phyloP scores from a whole-genome alignment of 2,888 invertebrate species.

The Pterostichus madidus region DNA sequence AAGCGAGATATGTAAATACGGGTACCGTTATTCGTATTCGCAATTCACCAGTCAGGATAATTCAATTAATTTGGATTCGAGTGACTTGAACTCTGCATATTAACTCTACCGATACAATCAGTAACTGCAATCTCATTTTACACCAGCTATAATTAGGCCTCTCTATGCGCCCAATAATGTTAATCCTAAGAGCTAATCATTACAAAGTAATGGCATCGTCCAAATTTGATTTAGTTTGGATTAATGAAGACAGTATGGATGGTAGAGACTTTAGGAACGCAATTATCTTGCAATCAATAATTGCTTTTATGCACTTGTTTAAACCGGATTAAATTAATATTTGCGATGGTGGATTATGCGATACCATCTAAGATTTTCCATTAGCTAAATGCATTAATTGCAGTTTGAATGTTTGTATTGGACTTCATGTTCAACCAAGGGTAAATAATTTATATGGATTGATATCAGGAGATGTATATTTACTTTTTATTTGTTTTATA shows the following conservation, averaged over 20 bases:
- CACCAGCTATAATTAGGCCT: conserved; percentile 1
- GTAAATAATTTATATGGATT: neutral
- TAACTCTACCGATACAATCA: neutral
- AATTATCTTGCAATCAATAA: conserved; percentile 13
- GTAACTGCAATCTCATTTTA: neutral
- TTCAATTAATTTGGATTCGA: too few species aligned
- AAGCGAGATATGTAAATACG: neutral
- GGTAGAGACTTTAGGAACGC: neutral
- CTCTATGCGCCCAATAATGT: neutral
- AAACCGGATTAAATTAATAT: conserved; percentile 6
- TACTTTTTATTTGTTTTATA: too few species aligned
- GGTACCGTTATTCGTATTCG: neutral
- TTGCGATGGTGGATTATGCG: neutral
- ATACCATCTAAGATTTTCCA: conserved; percentile 13
- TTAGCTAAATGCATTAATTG: conserved; percentile 14
- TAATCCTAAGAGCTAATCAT: conserved; percentile 7
- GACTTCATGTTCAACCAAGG: too few species aligned
- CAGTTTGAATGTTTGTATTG: neutral
- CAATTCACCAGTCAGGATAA: too few species aligned
- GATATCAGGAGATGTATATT: too few species aligned
- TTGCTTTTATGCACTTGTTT: conserved; percentile 20
- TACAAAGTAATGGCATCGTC: conserved; percentile 19
- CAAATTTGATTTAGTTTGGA: neutral
- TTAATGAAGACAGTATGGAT: neutral
- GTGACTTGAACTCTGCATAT: too few species aligned